Base-by-base conservation (phyloP, 2,797 vertebrate genomes). In the Lacerta agilis region DNA sequence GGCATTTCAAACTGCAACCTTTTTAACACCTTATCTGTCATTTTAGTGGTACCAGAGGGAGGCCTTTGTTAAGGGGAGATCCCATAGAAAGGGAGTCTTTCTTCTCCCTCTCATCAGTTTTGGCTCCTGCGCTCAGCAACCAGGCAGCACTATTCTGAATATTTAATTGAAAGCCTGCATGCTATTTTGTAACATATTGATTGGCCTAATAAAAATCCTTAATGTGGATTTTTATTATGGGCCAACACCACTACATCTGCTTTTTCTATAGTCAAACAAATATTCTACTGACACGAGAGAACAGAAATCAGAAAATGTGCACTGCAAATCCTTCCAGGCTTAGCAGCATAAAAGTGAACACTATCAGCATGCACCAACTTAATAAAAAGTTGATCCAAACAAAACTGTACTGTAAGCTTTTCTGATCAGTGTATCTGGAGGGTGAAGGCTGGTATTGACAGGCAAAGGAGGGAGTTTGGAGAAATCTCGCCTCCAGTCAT, bases 401-500 rank as follows among this genome's bases (percentile, higher is more conserved):
- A 85, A 79, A 67, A 76, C 58, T 67, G 27, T 43, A 86, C 15
- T 18, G 1, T 87, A 49, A 23, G 4, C 61, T 49, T 73, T 64
- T 85, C 64, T 66, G 76, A 49, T 55, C 8, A 58, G 41, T 79
- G 38, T 72, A 61, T 61, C 55, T 64, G 49, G 41, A 75, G 61
- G 76, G 29, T 55, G 33, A 49, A 85, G 41, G 23, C 33, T 78
- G 75, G 58, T 17, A 49, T 38, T 67, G 76, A 85, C 36, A 78
- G 43, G 45, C 41, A 82, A n/a, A 17, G 23, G 69, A 75, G 25
- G 8, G 4, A 0, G 18, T 15, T 15, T 1, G 8, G 4, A 23
- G 2, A 5, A 73, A 81, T 81, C 0, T 78, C 41, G 27, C 38
- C 36, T 0, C 2, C 0, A 0, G 0, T n/a, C 2, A 33, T 29